Base-by-base conservation (phyloP, 2,888 invertebrate species). In the Lithophane semibrunnea region DNA sequence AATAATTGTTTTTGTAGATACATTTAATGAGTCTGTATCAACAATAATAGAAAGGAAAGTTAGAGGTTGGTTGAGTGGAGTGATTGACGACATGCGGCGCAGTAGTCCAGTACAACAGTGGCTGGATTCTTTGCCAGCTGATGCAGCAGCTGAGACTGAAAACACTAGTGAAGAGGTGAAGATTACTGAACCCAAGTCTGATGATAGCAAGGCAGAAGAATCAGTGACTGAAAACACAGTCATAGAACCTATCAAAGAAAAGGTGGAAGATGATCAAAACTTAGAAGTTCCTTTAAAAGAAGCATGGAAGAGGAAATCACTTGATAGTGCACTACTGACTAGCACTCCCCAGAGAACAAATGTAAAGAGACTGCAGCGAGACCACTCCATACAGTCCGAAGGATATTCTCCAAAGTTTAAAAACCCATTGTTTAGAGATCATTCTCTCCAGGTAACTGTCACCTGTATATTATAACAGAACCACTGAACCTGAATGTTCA, bases 61-160 rank as follows among this genome's bases (percentile, higher is more conserved):
- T 54, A 92, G 96, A 84, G 94, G 95, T 86, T 97, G 97, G 97
- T 91, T 97, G 37, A 95, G 94, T 87, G 96, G 96, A 64, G 96
- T 97, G 7, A 94, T 97, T 83, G 95, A 96, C 92, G 97, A 97
- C 89, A 97, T 97, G 97, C 94, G 97, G 88, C 97, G 97, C 77
- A 97, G 97, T 91, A 97, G 97, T 85, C 97, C 98, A 69, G 97
- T 98, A 72, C 98, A 98, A 86, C 98, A 98, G 95, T 98, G 98
- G 98, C 97, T 98, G 83, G 98, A 98, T 90, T 98, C 98, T 12
- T 93, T 98, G 84, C 98, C 98, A 52, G 93, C 92, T 79, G 95
- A 95, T 2, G 75, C 91, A 58, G 86, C 88, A 29, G 75, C 87
- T 10, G 89, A 91, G 47, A 49, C 86, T 61, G 88, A 90, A 13